Conservation (phyloP, 2,797 vertebrate species). For the Callimico goeldii region DNA sequence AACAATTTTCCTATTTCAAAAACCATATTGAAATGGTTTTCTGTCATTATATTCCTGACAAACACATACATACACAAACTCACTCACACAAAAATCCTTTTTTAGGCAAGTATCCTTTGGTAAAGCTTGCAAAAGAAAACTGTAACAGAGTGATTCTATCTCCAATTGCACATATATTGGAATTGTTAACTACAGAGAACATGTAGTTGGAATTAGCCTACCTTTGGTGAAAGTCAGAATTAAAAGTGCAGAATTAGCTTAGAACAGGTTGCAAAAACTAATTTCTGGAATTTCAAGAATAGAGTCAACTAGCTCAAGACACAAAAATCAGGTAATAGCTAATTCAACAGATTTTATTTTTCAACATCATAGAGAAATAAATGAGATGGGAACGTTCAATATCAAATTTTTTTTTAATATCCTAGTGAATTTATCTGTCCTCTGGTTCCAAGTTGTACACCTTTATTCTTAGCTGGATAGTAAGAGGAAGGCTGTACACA, state of each 20-base stretch:
- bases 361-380: background rate
- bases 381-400: background rate
- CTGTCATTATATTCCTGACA: background rate
- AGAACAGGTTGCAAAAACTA: background rate
- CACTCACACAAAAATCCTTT: background rate
- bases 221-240: background rate
- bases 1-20: background rate
- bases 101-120: background rate
- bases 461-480: background rate
- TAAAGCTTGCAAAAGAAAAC: background rate
- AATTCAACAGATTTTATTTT: background rate
- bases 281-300: background rate
- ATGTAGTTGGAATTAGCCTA: background rate
- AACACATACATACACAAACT: background rate
- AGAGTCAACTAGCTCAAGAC: background rate
- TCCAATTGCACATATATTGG: background rate
- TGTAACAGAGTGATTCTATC: background rate
- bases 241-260: background rate
- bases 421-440: background rate
- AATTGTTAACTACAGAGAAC: background rate
- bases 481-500: background rate
- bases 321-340: background rate
- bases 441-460: background rate
- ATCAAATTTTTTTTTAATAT: background rate
- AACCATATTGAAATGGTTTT: background rate